Base-by-base conservation (phyloP, 1,140 invertebrate genomes). In the Venturia canescens region DNA sequence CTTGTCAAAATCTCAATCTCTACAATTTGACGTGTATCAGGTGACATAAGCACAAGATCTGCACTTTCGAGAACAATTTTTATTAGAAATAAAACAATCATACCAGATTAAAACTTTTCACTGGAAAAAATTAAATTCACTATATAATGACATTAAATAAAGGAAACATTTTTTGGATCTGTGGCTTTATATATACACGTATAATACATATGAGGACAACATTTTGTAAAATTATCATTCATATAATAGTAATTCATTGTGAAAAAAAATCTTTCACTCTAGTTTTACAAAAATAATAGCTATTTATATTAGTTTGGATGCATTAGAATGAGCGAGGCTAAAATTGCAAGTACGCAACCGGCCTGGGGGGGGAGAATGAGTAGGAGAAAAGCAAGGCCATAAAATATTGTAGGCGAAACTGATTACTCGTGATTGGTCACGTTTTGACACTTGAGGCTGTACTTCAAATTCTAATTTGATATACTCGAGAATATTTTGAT, bases 211-310 rank as follows among this genome's bases (percentile, higher is more conserved):
- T 67, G 34, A 80, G 66, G 27, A 63, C 71, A 50, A 75, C 60
- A 29, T 79, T 31, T 66, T 76, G 69, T 69, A 76, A 70, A 80
- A 66, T 72, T 34, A 63, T 31, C 67, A 60, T 69, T 74, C 44
- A 27, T 60, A 82, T 66, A 78, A 71, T 76, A 5, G 21, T 48
- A 48, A 44, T 71, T 57, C 23, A 38, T 67, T 3, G 44, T 48
- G 66, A 78, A 44, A 75, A 80, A 72, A 72, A 48, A 29, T 29
- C 60, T 80, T 80, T 80, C 74, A 48, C 38, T 75, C 74, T 80
- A 69, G 23, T 76, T 27, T 76, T 82, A 82, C 77, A 82, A 80
- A 82, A 80, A 82, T 82, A 82, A 82, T 50, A 82, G 71, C 70
- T 76, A 78, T 82, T 72, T 81, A 82, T 75, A 77, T 69, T 31